Base-by-base conservation (phyloP, 2,113 vertebrate species). In the Desmodus rotundus region DNA sequence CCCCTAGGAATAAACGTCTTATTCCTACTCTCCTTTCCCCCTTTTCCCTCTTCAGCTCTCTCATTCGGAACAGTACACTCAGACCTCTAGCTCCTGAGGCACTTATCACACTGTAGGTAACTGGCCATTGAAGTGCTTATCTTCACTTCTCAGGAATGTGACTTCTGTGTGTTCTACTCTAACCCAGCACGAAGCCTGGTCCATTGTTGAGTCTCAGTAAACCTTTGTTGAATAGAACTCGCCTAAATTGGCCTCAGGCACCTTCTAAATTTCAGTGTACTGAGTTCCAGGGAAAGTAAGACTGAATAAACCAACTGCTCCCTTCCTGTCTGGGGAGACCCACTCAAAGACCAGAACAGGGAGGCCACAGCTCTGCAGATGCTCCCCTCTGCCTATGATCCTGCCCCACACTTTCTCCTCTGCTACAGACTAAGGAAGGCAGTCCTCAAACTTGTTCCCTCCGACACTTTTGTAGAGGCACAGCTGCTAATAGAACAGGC, bases 271-370 rank as follows among this genome's bases (percentile, higher is more conserved):
- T 89, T 89, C 93, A 36, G 41, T 58, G 61, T 50, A n/a, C 89
- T 56, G 14, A 80, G 28, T 84, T 95, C 50, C 47, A 86, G 56
- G 86, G 41, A 83, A 86, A 87, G 91, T 12, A 15, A 70, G 36
- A 67, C 43, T 84, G n/a, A 77, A n/a, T 43, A 54, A 76, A 15
- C 82, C 86, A 81, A 50, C 28, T 89, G 72, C 41, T 94, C 81
- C 93, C 73, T 95, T 97, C 83, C 87, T 72, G 74, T 92, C 67
- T 81, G 52, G 31, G 13, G 80, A 65, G 38, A 96, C 54, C 56
- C 87, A 96, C 87, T 88, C 86, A 94, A 52, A 96, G 82, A 65
- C 47, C 61, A 83, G 52, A 91, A 91, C 5, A n/a, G 10, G 68
- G n/a, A 74, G 41, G 50, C 38, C 15, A 4, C 50, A 88, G 12